phyloP scores from a whole-genome alignment of 2,113 vertebrate species.

The Cricetomys ansorgei region DNA sequence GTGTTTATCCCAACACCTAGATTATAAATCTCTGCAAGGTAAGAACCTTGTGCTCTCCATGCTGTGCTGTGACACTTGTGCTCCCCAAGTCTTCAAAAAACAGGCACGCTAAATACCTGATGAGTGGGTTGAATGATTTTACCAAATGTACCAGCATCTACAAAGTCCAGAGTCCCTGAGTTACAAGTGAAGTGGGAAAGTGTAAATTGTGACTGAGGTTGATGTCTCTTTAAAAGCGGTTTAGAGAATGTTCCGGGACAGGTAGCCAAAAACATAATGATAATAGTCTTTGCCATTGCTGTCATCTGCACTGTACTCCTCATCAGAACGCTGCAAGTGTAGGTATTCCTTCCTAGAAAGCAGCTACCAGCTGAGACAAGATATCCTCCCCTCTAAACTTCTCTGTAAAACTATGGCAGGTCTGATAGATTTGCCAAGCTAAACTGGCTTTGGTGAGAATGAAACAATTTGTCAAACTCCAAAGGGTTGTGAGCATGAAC shows the following conservation, averaged over 20 bases:
- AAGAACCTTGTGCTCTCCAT: neutral
- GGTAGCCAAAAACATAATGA: neutral
- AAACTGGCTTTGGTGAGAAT: conserved; percentile 65
- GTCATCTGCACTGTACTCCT: neutral
- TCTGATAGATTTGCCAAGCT: conserved; percentile 78
- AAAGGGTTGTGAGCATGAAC: conserved; percentile 46
- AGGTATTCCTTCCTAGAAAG: conserved; percentile 8
- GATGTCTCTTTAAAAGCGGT: neutral
- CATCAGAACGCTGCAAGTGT: neutral
- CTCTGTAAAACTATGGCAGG: conserved; percentile 62
- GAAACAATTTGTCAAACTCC: conserved; percentile 74
- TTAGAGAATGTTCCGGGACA: neutral
- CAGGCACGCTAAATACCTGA: neutral
- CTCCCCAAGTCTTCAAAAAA: neutral
- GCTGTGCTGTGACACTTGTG: neutral
- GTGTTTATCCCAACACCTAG: neutral
- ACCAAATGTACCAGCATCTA: neutral
- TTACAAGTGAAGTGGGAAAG: neutral
- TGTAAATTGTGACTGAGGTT: neutral
- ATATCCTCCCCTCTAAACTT: neutral
- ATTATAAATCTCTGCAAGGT: neutral
- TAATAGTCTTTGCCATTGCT: neutral
- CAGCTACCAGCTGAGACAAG: conserved; percentile 53
- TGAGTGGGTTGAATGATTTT: neutral
- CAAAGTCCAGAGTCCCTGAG: neutral